phyloP scores from a whole-genome alignment of 2,113 vertebrate species.

The Lasiurus cinereus region DNA sequence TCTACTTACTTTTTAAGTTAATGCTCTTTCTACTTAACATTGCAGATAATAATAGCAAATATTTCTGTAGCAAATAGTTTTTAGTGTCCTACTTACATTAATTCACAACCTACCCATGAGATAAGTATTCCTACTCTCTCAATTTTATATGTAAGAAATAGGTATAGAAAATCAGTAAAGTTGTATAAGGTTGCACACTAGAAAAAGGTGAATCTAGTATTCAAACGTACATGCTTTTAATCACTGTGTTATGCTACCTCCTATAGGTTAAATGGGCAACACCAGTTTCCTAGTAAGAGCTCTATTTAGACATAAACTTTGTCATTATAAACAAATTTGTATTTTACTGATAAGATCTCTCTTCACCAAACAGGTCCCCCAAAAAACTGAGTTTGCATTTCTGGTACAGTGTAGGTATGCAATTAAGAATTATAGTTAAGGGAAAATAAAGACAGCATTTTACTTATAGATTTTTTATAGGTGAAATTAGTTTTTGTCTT shows the following conservation, averaged over 20 bases:
- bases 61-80: conserved; percentile 10
- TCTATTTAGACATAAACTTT: conserved; percentile 18
- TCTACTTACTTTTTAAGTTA: conserved; percentile 24
- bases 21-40: background rate
- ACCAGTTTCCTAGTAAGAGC: conserved; percentile 8
- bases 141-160: conserved; percentile 30
- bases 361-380: background rate
- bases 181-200: background rate
- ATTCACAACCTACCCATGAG: background rate
- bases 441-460: conserved; percentile 25
- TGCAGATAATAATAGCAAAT: conserved; percentile 39
- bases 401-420: background rate
- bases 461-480: background rate
- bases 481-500: background rate
- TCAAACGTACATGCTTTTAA: conserved; percentile 50
- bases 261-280: background rate
- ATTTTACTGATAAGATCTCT: conserved; percentile 48
- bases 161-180: background rate
- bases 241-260: background rate
- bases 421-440: conserved; percentile 26
- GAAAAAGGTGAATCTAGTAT: background rate
- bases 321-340: background rate
- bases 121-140: conserved; percentile 19
- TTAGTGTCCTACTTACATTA: conserved; percentile 8
- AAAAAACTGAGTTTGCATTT: conserved; percentile 23